These are phyloP conservation scores for Muscicapa adusta DNA, from an alignment of 2,113 vertebrate species.

Conservation along the genomic window DNA sequence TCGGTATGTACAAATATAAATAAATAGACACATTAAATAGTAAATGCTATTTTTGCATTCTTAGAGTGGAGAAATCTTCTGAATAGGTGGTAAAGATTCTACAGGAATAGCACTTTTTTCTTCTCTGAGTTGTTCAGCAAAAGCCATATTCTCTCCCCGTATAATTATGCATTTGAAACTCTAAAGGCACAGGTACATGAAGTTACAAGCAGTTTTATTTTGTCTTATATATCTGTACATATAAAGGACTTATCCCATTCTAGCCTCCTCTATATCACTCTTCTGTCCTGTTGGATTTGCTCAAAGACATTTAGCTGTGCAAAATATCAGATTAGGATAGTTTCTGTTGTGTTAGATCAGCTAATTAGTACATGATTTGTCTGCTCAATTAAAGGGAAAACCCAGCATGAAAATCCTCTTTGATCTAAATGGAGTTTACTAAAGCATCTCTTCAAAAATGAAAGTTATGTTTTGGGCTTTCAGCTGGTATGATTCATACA, in stretches of 20 bases:
- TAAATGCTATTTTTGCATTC: slow-evolving; percentile 45
- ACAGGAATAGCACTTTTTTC: not conserved
- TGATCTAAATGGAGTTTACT: not conserved
- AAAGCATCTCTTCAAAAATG: not conserved
- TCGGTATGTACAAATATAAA: slow-evolving; percentile 23
- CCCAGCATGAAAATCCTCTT: not conserved
- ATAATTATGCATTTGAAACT: not conserved
- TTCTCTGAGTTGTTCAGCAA: not conserved
- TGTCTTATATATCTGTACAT: not conserved
- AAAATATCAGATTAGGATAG: not conserved
- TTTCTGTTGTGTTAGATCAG: not conserved
- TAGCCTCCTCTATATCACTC: not conserved
- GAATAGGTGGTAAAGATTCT: slow-evolving; percentile 35
- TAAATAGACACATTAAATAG: slow-evolving; percentile 62
- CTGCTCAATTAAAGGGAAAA: not conserved
- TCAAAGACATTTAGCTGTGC: not conserved
- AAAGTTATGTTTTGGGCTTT: not conserved
- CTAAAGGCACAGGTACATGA: not conserved
- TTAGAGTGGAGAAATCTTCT: slow-evolving; percentile 34
- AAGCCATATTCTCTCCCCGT: not conserved
- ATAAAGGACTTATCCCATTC: not conserved
- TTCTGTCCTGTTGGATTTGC: not conserved
- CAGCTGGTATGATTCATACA: not conserved
- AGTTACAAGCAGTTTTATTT: not conserved
- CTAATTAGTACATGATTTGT: not conserved